A percentile compares a stretch with the other conserved stretches of the same genome.
Conservation (phyloP, 2,888 invertebrate genomes). For the Nycteola revayana region DNA sequence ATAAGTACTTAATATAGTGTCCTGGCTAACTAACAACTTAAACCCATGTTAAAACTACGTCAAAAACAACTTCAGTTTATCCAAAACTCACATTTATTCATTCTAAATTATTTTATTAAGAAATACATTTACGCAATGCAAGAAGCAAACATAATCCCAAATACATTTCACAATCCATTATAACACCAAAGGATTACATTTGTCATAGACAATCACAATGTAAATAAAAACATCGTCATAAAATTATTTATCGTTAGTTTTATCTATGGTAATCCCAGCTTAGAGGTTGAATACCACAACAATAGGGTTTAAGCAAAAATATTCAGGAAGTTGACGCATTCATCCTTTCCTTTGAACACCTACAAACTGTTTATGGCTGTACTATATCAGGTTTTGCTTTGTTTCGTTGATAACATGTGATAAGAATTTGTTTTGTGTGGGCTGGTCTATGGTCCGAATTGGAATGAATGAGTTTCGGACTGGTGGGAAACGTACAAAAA, state of each 20-base stretch:
- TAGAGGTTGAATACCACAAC: conserved; percentile 31
- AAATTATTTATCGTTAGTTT: conserved; percentile 42
- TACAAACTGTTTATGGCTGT: conserved; percentile 48
- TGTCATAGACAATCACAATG: conserved; percentile 22
- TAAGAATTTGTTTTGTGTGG: conserved; percentile 30
- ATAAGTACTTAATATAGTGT: no score
- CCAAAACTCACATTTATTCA: no score
- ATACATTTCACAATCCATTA: conserved; percentile 11
- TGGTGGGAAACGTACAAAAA: no score
- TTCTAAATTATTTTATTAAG: no score
- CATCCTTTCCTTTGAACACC: conserved; percentile 39
- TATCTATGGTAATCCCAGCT: conserved; percentile 55
- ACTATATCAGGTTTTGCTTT: conserved; percentile 50
- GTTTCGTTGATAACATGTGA: conserved; percentile 52
- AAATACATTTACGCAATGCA: conserved; percentile 16
- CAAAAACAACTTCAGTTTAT: no score
- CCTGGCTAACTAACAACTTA: no score
- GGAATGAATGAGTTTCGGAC: no score
- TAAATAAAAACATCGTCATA: conserved; percentile 28
- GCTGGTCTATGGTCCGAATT: no score
- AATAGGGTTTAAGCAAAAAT: conserved; percentile 35
- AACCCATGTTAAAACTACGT: no score
- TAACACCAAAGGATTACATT: conserved; percentile 24
- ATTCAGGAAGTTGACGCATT: conserved; percentile 73
- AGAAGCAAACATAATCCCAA: conserved; percentile 2